Evolutionary conservation across 2,113 vertebrate species (phyloP), one percentile per base, ranked within the genome.

Genomic region (Zosterops pallidus): DNA sequence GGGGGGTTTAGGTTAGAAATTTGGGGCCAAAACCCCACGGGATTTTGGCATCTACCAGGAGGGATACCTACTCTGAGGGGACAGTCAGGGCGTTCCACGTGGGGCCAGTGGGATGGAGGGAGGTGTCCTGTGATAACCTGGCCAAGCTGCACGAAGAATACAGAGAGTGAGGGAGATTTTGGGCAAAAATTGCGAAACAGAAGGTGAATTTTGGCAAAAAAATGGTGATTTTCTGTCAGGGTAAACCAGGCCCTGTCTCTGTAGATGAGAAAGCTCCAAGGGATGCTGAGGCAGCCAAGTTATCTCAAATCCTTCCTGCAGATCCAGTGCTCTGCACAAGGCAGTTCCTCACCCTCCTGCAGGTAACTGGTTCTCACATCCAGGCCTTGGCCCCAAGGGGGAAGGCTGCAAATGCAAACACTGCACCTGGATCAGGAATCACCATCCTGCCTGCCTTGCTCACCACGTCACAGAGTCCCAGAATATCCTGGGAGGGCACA

Each of bases 401-500:
- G 23, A 19, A 56, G 26, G 44, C 57, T 88, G 65, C 26, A 26
- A 14, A 52, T 7, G n/a, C 35, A 23, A 29, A 18, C 24, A 2
- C 14, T 7, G 6, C 11, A 7, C 2, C 28, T 53, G 59, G 59
- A 21, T 53, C 28, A 11, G 9, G 18, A 55, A 11, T 15, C 5
- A 4, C 25, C 31, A 16, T 41, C 50, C 71, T 74, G 50, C 46
- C 68, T 46, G 65, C 57, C 76, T 14, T 11, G 44, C 57, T 87
- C 62, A 25, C 25, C 1, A 0, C 5, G 2, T 8, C 55, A 15
- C 0, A 6, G 46, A 41, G 31, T 3, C 47, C 13, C 4, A 26
- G 55, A 35, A 16, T 8, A 6, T 13, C 63, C 56, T 63, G 18
- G 47, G 25, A 53, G 11, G n/a, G 25, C 55, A 13, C 19, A 6